Percentiles rank a stretch among this genome's conserved stretches.
Evolutionary conservation across 2,113 vertebrate species (phyloP).

Genomic region (Spheniscus mendiculus): DNA sequence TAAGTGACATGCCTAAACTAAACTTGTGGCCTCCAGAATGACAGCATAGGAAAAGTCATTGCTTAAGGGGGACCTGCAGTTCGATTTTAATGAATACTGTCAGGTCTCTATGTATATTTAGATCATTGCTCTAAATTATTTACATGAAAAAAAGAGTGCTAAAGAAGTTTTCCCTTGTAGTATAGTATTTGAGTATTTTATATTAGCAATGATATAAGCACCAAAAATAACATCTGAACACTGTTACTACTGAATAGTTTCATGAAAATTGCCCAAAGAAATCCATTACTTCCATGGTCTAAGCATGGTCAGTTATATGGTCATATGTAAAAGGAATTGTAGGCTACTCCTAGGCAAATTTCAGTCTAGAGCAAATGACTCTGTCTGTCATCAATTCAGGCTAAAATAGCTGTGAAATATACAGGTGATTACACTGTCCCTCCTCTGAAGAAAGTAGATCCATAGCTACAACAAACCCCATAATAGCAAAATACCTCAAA

Average conservation of each 20-base stretch:
- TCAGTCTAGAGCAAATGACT: not conserved
- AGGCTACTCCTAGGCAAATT: not conserved
- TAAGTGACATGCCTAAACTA: not conserved
- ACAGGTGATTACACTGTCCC: not conserved
- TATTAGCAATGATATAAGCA: not conserved
- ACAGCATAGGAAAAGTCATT: not conserved
- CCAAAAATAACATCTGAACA: not conserved
- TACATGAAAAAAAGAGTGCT: not conserved
- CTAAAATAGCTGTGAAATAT: not conserved
- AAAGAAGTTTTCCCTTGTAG: not conserved
- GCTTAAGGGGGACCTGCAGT: not conserved
- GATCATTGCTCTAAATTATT: not conserved
- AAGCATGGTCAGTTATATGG: not conserved
- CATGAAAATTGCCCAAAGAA: not conserved
- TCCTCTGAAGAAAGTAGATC: not conserved
- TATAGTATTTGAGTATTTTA: not conserved
- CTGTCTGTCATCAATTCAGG: not conserved
- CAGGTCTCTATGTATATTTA: not conserved
- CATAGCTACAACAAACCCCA: not conserved
- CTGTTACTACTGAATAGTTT: not conserved
- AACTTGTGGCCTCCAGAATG: not conserved
- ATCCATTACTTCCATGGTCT: not conserved
- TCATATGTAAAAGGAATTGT: not conserved
- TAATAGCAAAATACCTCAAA: constrained; percentile 79
- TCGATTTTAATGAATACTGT: not conserved